Evolutionary conservation across 2,797 vertebrate species (phyloP).

Genomic region (Muraenolepis orangiensis): DNA sequence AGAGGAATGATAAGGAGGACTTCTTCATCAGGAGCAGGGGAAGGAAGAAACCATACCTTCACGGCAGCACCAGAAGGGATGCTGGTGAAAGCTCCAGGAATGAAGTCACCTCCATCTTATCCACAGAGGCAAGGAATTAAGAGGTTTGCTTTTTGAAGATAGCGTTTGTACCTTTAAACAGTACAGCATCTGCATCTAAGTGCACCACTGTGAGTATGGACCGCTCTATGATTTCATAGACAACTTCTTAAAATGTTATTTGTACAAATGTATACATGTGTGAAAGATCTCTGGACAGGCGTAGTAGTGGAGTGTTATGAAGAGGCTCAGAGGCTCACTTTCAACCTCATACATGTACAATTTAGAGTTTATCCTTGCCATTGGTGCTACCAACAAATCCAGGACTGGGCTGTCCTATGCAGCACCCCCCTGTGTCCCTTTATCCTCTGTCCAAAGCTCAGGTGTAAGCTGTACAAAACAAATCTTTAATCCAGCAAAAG

Average conservation of each 20-base stretch:
- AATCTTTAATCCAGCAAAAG: slow-evolving; percentile 21
- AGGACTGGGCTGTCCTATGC: neutral
- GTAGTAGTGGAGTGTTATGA: neutral
- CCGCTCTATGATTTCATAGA: neutral
- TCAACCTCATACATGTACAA: neutral
- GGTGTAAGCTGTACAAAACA: slow-evolving; percentile 26
- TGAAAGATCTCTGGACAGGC: neutral
- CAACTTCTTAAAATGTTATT: neutral
- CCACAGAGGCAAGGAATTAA: slow-evolving; percentile 31
- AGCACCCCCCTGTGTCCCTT: slow-evolving; percentile 44
- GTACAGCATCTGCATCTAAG: slow-evolving; percentile 1
- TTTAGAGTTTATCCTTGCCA: neutral
- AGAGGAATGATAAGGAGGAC: slow-evolving; percentile 34
- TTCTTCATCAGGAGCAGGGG: slow-evolving; percentile 32
- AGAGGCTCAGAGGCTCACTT: neutral
- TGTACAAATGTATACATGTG: neutral
- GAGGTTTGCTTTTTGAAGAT: slow-evolving; percentile 32
- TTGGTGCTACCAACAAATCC: neutral
- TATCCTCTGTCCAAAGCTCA: slow-evolving; percentile 34
- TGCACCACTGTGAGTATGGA: slow-evolving; percentile 51
- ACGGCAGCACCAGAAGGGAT: slow-evolving; percentile 9
- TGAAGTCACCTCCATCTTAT: slow-evolving; percentile 30
- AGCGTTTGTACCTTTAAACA: slow-evolving; percentile 12
- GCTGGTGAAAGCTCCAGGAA: slow-evolving; percentile 19
- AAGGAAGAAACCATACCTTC: slow-evolving; percentile 14